Base-by-base conservation (phyloP, 2,888 invertebrate genomes). In the Athrips mouffetella region DNA sequence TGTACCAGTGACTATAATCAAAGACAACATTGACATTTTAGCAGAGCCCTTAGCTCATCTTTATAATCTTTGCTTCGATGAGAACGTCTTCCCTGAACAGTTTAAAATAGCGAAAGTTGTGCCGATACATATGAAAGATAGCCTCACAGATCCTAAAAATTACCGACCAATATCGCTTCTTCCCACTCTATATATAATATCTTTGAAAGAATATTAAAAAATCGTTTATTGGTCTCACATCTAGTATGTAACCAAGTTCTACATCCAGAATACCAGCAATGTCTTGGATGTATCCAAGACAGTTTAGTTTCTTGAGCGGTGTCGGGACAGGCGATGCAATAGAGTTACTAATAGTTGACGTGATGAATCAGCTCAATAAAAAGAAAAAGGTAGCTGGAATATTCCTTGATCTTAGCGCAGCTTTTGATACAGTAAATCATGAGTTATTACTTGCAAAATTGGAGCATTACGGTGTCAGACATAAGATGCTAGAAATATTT, bases 121-220 rank as follows among this genome's bases (percentile, higher is more conserved):
- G 1, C 41, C 41, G 4, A 16, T 41, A 20, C 16, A 41, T 27
- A 41, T 27, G n/a, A 41, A 41, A 25, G 8, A 16, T 4, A 10
- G n/a, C 2, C 6, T 3, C 6, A 20, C 20, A 27, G 27, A 44
- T 20, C n/a, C 35, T 1, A 2, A 25, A 41, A 27, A 13, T 33
- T 33, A 39, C 6, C 23, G 25, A 31, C 42, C 50, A 35, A 49
- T 33, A n/a, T 42, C 27, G 4, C 10, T 42, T 5, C 10, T 42
- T 11, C 27, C 42, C 2, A 11, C 16, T 4, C n/a, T 42, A 13
- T 27, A 27, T 5, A 29, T 29, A 20, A 42, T 42, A n/a, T n/a
- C 6, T 29, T 27, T 15, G 27, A 42, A 42, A 42, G 29, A 16
- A 8, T 42, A 5, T 15, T 42, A 3, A 42, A 42, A 8, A 29